phyloP scores from a whole-genome alignment of 2,888 invertebrate species.

The Tuberolachnus salignus region DNA sequence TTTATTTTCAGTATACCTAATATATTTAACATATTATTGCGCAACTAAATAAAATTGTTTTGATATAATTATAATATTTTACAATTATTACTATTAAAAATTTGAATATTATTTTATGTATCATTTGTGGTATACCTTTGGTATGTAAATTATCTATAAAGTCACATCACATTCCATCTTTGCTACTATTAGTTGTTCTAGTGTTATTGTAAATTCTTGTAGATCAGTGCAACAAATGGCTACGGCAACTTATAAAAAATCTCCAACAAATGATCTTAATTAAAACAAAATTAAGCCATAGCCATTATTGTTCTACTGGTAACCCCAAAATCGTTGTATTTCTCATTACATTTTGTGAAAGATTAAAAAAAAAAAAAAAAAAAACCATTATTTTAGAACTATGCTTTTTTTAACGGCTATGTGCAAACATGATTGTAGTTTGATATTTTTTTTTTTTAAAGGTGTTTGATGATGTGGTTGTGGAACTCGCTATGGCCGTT shows the following conservation, averaged over 20 bases:
- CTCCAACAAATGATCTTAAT: too few relatives aligned
- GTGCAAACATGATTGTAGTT: background rate
- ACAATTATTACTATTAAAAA: background rate
- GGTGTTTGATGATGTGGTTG: constrained; percentile 93
- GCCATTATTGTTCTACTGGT: too few relatives aligned
- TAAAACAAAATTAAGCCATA: too few relatives aligned
- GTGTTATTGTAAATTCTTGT: constrained; percentile 8
- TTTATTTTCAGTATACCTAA: too few relatives aligned
- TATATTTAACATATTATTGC: background rate
- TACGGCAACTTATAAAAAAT: too few relatives aligned
- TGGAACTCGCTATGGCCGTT: constrained; percentile 88
- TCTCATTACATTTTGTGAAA: background rate
- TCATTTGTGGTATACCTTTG: background rate
- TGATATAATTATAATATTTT: background rate
- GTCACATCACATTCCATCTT: constrained; percentile 4
- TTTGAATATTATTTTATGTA: constrained; percentile 6
- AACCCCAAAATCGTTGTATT: background rate
- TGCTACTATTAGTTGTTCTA: constrained; percentile 32
- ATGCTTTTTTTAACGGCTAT: too few relatives aligned
- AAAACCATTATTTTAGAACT: background rate
- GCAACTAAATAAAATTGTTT: background rate
- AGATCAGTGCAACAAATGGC: background rate
- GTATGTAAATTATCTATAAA: background rate
- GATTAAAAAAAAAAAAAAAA: background rate
- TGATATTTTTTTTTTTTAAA: constrained; percentile 62